Evolutionary conservation across 2,797 vertebrate species (phyloP).

Genomic region (Pterois miles): DNA sequence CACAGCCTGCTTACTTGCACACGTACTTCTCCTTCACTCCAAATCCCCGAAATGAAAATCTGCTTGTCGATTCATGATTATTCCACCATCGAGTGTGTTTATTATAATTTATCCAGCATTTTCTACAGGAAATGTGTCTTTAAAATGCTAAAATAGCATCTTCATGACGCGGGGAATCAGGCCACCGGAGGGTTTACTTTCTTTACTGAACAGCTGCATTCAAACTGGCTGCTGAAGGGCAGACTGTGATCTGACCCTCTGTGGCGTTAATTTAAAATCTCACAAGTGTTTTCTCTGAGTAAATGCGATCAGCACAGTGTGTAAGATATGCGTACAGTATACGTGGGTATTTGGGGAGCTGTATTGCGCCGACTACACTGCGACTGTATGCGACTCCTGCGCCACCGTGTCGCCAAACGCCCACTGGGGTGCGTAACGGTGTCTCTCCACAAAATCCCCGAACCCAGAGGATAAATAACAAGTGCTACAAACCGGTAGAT

Average conservation of each 20-base stretch:
- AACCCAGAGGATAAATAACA: constrained; percentile 8
- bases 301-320: constrained; percentile 3
- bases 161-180: constrained; percentile 9
- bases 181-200: constrained; percentile 41
- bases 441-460: constrained; percentile 31
- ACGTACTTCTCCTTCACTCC: constrained; percentile 32
- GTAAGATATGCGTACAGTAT: neutral
- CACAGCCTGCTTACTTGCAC: constrained; percentile 9
- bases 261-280: neutral
- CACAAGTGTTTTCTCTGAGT: neutral
- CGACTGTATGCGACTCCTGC: constrained; percentile 56
- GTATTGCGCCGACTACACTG: constrained; percentile 6
- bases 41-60: constrained; percentile 7
- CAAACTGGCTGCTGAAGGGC: neutral
- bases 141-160: neutral
- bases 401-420: constrained; percentile 72
- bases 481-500: neutral
- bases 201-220: constrained; percentile 39
- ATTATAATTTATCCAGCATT: neutral
- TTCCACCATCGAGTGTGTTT: neutral
- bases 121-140: neutral
- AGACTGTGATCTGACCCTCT: constrained; percentile 9
- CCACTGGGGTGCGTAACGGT: constrained; percentile 77
- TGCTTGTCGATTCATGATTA: neutral
- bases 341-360: constrained; percentile 15